Percentiles rank a stretch among this genome's conserved stretches.
phyloP scores from a whole-genome alignment of 1,140 invertebrate genomes.

The Callitettix versicolor region DNA sequence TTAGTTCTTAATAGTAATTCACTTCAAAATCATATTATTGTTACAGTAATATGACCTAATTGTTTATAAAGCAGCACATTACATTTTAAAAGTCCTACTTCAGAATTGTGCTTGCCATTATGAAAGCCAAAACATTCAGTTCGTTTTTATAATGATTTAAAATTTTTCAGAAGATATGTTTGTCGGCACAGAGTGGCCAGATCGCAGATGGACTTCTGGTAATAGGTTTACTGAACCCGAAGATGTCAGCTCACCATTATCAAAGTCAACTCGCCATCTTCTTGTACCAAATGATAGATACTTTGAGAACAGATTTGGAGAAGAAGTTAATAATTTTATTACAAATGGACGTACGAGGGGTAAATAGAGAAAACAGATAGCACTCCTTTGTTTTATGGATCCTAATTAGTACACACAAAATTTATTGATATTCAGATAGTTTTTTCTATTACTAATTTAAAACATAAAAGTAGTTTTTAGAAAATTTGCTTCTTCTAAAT shows the following conservation, averaged over 20 bases:
- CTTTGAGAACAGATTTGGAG: slow-evolving; percentile 44
- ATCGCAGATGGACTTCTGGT: slow-evolving; percentile 50
- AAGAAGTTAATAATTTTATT: slow-evolving; percentile 16
- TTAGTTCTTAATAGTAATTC: no score
- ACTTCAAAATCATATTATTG: no score
- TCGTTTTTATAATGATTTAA: neutral
- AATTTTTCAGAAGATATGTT: slow-evolving; percentile 18
- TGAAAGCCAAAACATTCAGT: no score
- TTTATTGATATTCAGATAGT: no score
- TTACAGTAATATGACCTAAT: no score
- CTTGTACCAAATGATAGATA: slow-evolving; percentile 56
- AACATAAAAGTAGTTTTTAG: slow-evolving; percentile 13
- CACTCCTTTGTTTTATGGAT: no score
- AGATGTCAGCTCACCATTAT: slow-evolving; percentile 57
- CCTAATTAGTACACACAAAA: no score
- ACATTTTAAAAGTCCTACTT: no score
- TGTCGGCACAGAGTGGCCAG: slow-evolving; percentile 55
- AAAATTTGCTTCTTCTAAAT: no score
- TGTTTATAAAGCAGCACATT: no score
- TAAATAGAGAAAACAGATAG: neutral
- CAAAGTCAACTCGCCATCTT: slow-evolving; percentile 70
- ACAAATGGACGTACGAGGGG: slow-evolving; percentile 19
- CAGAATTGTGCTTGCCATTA: no score
- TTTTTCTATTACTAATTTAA: neutral
- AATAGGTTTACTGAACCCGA: slow-evolving; percentile 70